Conservation (phyloP, 1,140 invertebrate genomes). For the Cylas formicarius region DNA sequence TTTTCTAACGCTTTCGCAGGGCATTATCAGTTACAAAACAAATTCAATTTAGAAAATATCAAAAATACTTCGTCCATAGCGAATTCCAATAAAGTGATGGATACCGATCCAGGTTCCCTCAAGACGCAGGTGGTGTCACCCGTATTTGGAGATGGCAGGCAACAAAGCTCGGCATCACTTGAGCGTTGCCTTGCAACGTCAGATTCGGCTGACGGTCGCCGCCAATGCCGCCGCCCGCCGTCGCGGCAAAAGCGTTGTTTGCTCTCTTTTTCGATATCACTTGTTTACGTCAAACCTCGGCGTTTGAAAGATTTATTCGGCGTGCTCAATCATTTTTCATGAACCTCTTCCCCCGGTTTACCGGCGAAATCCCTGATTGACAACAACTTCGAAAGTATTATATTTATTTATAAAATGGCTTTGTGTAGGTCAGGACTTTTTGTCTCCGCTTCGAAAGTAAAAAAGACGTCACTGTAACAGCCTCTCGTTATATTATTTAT, state of each 20-base stretch:
- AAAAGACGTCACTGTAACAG: too few relatives aligned
- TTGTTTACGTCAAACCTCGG: slow-evolving; percentile 28
- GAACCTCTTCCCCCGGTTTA: too few relatives aligned
- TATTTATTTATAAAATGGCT: too few relatives aligned
- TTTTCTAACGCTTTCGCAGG: too few relatives aligned
- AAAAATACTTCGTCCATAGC: background rate
- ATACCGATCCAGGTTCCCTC: background rate
- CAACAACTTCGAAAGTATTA: background rate
- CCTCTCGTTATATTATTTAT: too few relatives aligned
- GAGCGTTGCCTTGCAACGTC: slow-evolving; percentile 20
- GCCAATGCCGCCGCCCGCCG: too few relatives aligned
- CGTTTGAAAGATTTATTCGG: slow-evolving; percentile 32
- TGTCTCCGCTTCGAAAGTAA: too few relatives aligned
- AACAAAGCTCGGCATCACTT: slow-evolving; percentile 17
- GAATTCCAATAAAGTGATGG: background rate
- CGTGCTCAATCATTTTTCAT: slow-evolving; percentile 29
- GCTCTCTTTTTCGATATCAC: slow-evolving; percentile 23
- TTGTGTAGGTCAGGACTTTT: too few relatives aligned
- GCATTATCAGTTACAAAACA: too few relatives aligned
- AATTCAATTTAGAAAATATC: background rate
- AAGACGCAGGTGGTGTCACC: background rate
- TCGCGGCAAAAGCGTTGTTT: slow-evolving; percentile 22
- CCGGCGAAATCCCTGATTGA: background rate
- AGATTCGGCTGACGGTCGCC: slow-evolving; percentile 26
- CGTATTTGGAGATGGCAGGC: slow-evolving; percentile 11